Evolutionary conservation across 35 echinoderm and acorn worm species (phyloP).

Genomic region (Ophioderma brevispina): DNA sequence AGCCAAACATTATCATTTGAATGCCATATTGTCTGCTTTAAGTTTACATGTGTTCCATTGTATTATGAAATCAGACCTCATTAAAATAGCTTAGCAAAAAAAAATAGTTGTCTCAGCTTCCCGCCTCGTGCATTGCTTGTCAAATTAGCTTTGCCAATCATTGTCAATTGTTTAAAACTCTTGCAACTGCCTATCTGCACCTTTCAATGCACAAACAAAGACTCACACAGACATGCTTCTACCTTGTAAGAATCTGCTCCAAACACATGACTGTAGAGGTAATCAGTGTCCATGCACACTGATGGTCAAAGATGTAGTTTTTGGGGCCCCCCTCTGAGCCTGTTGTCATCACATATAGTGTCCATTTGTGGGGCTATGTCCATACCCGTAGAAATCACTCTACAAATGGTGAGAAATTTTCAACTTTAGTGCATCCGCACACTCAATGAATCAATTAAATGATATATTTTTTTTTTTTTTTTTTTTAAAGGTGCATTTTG

Average conservation of each 20-base stretch:
- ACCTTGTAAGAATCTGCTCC: too few species aligned
- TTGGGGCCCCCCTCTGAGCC: conserved; percentile 89
- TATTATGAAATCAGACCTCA: background rate
- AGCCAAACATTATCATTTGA: background rate
- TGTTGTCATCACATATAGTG: conserved; percentile 97
- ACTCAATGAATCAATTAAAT: too few species aligned
- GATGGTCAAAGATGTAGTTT: conserved; percentile 97
- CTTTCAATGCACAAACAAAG: too few species aligned
- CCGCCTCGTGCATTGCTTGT: background rate
- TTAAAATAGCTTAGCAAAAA: background rate
- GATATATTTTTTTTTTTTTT: too few species aligned
- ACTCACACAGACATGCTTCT: conserved; percentile 75
- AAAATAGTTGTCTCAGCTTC: background rate
- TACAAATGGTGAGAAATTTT: too few species aligned
- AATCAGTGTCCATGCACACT: conserved; percentile 96
- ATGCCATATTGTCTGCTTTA: background rate
- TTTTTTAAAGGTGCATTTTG: too few species aligned
- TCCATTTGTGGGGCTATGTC: conserved; percentile 92
- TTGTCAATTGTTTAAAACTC: too few species aligned
- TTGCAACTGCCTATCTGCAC: too few species aligned
- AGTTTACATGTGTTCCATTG: background rate
- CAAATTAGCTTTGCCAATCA: too few species aligned
- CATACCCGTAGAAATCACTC: conserved; percentile 99
- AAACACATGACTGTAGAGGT: conserved; percentile 93
- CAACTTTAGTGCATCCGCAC: too few species aligned